Evolutionary conservation across 2,797 vertebrate genomes (phyloP).

Genomic region (Cossypha polioptera): DNA sequence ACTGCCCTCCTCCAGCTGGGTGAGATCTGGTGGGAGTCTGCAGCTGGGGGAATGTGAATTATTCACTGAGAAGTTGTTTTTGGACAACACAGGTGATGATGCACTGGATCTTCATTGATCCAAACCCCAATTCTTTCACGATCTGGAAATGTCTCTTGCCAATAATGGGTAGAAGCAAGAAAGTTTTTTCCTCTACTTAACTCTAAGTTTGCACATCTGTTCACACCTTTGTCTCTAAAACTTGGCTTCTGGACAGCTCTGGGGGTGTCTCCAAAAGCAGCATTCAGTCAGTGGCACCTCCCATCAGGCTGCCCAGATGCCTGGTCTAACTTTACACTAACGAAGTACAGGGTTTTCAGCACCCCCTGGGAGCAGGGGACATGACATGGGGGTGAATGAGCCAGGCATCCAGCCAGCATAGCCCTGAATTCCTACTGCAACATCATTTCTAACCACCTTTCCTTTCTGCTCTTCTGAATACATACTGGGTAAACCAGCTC

Average conservation of each 20-base stretch:
- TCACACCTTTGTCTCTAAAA: background rate
- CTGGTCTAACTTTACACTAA: background rate
- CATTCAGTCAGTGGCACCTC: background rate
- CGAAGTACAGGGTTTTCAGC: background rate
- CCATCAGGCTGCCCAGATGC: background rate
- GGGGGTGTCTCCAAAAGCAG: background rate
- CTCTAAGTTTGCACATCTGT: background rate
- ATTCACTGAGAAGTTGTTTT: background rate
- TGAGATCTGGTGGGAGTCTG: background rate
- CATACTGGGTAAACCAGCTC: background rate
- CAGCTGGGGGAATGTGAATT: background rate
- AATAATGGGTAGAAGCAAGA: background rate
- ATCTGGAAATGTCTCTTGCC: background rate
- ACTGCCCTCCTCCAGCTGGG: background rate
- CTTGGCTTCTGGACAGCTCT: background rate
- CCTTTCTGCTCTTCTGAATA: background rate
- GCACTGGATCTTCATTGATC: background rate
- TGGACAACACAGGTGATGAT: background rate
- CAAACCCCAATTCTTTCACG: background rate
- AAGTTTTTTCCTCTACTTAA: background rate
- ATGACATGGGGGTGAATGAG: background rate
- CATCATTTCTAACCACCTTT: background rate
- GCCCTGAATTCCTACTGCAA: background rate
- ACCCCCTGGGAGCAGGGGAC: background rate
- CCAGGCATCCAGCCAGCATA: background rate